Evolutionary conservation across 2,113 vertebrate genomes (phyloP), one percentile per base, ranked within the genome.

Genomic region (Myrmecobius fasciatus): DNA sequence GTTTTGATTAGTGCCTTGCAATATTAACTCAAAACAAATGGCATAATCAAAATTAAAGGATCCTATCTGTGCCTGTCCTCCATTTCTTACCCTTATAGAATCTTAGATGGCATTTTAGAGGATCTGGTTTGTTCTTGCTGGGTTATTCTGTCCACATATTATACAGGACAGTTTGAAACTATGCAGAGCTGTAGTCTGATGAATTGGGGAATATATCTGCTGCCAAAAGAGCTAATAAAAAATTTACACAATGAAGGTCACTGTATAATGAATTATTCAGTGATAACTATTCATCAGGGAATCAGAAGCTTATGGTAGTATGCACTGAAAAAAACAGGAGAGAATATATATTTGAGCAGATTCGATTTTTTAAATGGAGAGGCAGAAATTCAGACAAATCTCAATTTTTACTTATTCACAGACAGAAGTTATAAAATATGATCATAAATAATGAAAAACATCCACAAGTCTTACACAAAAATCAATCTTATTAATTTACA

Each of bases 211-310:
- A 36, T 95, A 25, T 53, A 97, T 91, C 92, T 56, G 92, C 91
- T 98, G 93, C 95, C 95, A 96, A 97, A 97, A 96, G 95, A 96
- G 60, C 46, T 97, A 96, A 94, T 96, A 91, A 97, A 97, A 97
- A 96, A 94, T 98, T 98, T 96, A 96, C 75, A 97, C 88, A 31
- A 31, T 53, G 11, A 94, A 97, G 93, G 52, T 20, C 49, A 95
- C 89, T 92, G 67, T 94, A 89, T 96, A 95, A 97, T 98, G 94
- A 96, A 98, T 98, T 94, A 97, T 97, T 98, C 93, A 96, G 90
- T 93, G 31, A 83, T 53, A 97, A 56, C 75, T 96, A 51, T 91
- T 96, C 89, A 24, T 90, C 43, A 91, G 92, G 96, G 95, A 98
- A 94, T 97, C 75, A 95, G 91, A 96, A 98, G 36, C 96, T 95